These are phyloP conservation scores for Balaenoptera acutorostrata DNA, from an alignment of 2,113 vertebrate genomes.

Conservation along the genomic window DNA sequence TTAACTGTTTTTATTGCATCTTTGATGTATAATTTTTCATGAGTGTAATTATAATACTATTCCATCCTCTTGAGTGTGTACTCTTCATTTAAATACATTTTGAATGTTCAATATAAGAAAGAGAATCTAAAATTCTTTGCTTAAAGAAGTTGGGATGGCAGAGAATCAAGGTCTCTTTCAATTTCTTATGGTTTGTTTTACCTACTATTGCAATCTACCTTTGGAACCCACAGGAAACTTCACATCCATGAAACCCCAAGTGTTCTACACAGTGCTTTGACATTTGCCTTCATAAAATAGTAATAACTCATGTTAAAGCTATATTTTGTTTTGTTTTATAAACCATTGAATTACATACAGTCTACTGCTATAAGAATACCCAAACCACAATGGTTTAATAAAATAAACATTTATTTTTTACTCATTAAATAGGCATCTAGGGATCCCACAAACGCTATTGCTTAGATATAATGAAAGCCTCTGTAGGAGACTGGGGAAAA, in stretches of 20 bases:
- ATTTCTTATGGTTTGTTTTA: neutral
- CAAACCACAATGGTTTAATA: neutral
- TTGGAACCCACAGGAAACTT: neutral
- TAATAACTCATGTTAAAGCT: neutral
- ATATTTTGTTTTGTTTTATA: neutral
- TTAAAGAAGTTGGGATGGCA: neutral
- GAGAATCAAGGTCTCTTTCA: neutral
- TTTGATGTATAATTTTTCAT: neutral
- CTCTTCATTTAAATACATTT: neutral
- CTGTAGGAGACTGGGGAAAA: neutral
- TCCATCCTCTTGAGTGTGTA: neutral
- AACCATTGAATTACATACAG: neutral
- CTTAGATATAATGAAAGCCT: neutral
- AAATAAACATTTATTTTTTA: neutral
- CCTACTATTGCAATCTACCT: neutral
- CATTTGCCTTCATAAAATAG: neutral
- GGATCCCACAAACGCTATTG: neutral
- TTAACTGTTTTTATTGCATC: neutral
- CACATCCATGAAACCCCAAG: neutral
- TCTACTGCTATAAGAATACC: neutral
- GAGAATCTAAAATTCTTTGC: neutral
- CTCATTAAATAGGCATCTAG: neutral
- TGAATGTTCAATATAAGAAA: neutral
- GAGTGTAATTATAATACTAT: neutral
- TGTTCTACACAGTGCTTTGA: neutral